Evolutionary conservation across 2,113 vertebrate genomes (phyloP).

Genomic region (Polypterus bichir): DNA sequence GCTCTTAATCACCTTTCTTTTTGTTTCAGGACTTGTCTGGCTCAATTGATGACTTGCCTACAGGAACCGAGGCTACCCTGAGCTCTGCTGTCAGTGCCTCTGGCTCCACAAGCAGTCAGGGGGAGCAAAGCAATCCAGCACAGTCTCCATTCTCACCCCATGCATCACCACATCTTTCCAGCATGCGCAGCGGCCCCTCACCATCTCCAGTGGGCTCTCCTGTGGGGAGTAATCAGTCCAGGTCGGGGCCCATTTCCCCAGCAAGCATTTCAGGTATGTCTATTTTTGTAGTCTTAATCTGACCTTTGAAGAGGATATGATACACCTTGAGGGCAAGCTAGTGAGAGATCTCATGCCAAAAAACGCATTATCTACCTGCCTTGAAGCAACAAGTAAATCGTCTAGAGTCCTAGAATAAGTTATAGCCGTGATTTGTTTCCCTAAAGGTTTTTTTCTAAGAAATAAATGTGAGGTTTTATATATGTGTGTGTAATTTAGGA

Average conservation of each 20-base stretch:
- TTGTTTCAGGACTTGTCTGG: slow-evolving; percentile 79
- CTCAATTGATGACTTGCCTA: slow-evolving; percentile 90
- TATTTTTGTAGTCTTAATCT: no score
- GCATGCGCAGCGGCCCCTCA: slow-evolving; percentile 76
- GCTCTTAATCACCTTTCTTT: not conserved
- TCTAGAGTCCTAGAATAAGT: no score
- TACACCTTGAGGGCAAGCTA: no score
- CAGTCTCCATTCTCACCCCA: slow-evolving; percentile 92
- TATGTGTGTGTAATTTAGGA: no score
- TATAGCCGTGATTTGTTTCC: no score
- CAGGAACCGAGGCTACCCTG: slow-evolving; percentile 76
- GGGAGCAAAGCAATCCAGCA: slow-evolving; percentile 77
- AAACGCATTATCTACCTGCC: no score
- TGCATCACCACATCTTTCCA: slow-evolving; percentile 79
- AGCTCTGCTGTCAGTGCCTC: slow-evolving; percentile 68
- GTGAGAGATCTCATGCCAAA: no score
- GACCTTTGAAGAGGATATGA: no score
- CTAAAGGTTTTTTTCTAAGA: no score
- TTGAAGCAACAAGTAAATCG: no score
- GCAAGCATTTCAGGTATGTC: slow-evolving; percentile 69
- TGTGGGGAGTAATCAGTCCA: slow-evolving; percentile 80
- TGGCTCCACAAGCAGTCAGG: slow-evolving; percentile 78
- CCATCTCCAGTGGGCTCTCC: slow-evolving; percentile 87
- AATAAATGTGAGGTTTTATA: no score
- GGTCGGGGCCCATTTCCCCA: slow-evolving; percentile 87